Evolutionary conservation across 2,888 invertebrate species (phyloP), one percentile per base, ranked within the genome.

Genomic region (Bhutanitis thaidina): DNA sequence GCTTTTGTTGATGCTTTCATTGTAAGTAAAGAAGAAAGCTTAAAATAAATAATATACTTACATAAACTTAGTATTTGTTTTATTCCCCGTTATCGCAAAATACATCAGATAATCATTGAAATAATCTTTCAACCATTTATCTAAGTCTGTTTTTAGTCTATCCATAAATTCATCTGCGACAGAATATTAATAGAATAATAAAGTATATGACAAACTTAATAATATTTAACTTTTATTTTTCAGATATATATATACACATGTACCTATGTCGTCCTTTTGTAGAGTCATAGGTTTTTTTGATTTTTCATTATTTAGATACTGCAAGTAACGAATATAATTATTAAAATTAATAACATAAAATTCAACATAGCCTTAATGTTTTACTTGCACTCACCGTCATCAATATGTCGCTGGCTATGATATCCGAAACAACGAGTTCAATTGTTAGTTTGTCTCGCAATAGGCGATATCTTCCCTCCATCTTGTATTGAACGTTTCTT

Each of bases 81-180:
- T 47, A 15, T 53, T 16, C 7, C 59, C 61, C 0, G 61, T 43
- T 7, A 74, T 39, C 3, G 57, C 57, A 34, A 66, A 67, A 32
- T 70, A 68, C 52, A 76, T 68, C 3, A 84, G 61, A 41, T 72
- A 77, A 56, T 88, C 83, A 52, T 86, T 86, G 54, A 86, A 83
- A 55, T 78, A 88, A 60, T 87, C 86, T 51, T 76, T 78, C 10
- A 86, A 45, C 87, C 87, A 88, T 10, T 64, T 57, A 53, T 86
- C 74, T 15, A 88, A 55, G 51, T 83, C 80, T 0, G 57, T 59
- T 56, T 80, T 80, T 50, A 88, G 44, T 59, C 74, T 69, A 7
- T 64, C 55, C 27, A 80, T 15, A 55, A 80, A 81, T 12, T 65
- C 65, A 27, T 61, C 86, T 86, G 65, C 3, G 2, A 36, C 59